Evolutionary conservation across 2,888 invertebrate species (phyloP), one percentile per base, ranked within the genome.

Genomic region (Tiliacea aurago): DNA sequence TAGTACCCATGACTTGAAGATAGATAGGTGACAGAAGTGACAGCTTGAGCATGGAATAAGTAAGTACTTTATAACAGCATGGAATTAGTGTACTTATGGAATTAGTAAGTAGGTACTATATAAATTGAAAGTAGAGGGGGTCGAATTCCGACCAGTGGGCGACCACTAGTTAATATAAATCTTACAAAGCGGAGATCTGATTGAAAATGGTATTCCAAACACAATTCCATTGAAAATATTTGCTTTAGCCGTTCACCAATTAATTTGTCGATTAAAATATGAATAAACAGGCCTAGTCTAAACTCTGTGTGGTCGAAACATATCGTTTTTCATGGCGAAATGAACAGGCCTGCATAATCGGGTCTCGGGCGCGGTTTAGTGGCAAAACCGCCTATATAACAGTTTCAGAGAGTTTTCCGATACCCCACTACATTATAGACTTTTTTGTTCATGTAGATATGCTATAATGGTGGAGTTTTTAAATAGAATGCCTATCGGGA

Each of bases 331-430:
- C 72, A 82, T 74, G 63, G 78, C 51, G 37, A 73, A 67, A 78
- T 83, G 74, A 83, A 56, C 83, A 59, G 33, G 67, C 47, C 58
- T 71, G 78, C 62, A 83, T 82, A 85, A 83, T 85, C 67, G 64
- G 61, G 61, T 18, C 45, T 85, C 67, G 64, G 61, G 61, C 20
- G 49, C 45, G 51, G 71, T 70, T 78, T 72, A 62, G 67, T 43
- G 61, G 65, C 33, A 49, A 65, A 81, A 62, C 67, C 61, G 70
- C 67, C 49, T 68, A 70, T 78, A 83, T 74, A 85, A 82, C 79
- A 73, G 64, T 70, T 85, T 72, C 37, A 58, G 45, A 83, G 81
- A 65, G 76, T 75, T 81, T 81, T 81, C 76, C 81, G 33, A 80
- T 84, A 81, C 13, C 37, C 49, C 23, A 58, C 68, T 68, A 74